Conservation (phyloP, 2,888 invertebrate species). For the Amaurobius ferox region DNA sequence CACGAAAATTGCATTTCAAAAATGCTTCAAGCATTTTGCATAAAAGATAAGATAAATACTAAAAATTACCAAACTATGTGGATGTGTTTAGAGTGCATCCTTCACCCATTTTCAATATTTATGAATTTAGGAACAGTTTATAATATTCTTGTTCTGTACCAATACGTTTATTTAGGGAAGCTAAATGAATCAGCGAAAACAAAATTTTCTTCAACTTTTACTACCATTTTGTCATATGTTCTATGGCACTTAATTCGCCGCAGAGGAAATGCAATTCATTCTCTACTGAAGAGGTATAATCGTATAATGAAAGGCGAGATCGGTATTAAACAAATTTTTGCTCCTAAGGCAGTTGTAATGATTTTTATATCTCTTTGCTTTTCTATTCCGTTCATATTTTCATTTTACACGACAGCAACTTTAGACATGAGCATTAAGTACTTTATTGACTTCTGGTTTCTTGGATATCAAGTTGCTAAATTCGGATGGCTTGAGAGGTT, state of each 20-base stretch:
- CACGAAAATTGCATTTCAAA: too few species aligned
- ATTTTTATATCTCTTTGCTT: background rate
- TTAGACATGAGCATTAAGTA: background rate
- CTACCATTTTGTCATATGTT: background rate
- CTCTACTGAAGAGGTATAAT: background rate
- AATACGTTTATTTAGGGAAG: too few species aligned
- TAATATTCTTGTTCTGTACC: too few species aligned
- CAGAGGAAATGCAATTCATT: background rate
- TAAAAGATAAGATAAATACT: too few species aligned
- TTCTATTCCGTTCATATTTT: background rate
- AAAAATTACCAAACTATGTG: too few species aligned
- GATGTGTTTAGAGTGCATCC: too few species aligned
- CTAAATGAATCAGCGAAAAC: background rate
- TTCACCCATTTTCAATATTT: too few species aligned
- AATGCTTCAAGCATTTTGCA: too few species aligned
- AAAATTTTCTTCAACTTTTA: background rate
- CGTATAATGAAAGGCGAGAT: too few species aligned
- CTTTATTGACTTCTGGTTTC: background rate
- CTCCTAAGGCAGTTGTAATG: background rate
- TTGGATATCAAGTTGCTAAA: background rate
- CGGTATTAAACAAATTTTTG: background rate
- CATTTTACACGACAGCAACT: background rate
- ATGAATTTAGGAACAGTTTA: too few species aligned
- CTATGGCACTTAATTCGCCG: background rate
- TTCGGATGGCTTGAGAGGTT: too few species aligned